phyloP scores from a whole-genome alignment of 2,113 vertebrate species.

The Psittacara wagleri region DNA sequence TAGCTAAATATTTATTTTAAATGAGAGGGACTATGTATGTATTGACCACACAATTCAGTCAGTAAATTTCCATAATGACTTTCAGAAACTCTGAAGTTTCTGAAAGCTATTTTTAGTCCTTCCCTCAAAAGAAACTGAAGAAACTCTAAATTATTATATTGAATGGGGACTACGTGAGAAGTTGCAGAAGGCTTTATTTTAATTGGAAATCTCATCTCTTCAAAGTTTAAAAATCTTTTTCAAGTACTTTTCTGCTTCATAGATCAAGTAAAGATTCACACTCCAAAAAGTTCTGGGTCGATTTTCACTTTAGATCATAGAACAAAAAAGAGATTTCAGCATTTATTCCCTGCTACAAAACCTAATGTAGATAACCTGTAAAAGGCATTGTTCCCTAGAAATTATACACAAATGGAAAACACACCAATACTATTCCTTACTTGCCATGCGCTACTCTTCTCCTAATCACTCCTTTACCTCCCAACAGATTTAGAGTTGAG shows the following conservation, averaged over 20 bases:
- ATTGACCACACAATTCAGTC: background rate
- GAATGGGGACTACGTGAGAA: background rate
- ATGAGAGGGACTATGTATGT: background rate
- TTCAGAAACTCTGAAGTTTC: background rate
- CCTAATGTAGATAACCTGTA: background rate
- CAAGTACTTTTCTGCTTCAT: background rate
- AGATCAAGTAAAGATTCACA: background rate
- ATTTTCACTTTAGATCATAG: background rate
- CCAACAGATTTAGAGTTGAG: background rate
- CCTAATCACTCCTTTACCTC: background rate
- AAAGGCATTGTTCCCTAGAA: background rate
- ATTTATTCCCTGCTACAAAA: background rate
- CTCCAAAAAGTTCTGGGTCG: background rate
- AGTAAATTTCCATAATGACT: background rate
- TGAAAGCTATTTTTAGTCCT: background rate
- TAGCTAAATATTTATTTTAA: background rate
- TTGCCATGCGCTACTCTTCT: background rate
- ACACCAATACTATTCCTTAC: background rate
- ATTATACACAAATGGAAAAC: background rate
- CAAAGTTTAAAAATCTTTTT: background rate
- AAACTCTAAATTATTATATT: background rate
- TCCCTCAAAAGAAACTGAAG: background rate
- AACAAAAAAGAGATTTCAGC: background rate
- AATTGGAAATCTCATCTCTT: background rate
- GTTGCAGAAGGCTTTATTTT: background rate